Base-by-base conservation (phyloP, 2,113 vertebrate genomes). In the Ammodramus savannarum region DNA sequence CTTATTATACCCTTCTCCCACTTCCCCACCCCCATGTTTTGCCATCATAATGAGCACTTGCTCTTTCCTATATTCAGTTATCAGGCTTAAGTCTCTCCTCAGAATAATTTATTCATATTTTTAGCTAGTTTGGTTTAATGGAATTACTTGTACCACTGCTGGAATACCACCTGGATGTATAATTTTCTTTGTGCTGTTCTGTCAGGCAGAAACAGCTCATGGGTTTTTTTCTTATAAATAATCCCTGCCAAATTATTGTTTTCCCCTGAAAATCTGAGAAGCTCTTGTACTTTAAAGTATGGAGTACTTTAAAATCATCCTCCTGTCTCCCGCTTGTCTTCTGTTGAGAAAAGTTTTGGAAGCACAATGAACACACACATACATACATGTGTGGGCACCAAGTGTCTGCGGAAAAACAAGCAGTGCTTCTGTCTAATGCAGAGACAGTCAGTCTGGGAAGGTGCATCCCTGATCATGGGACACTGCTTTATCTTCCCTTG, bases 161-260 rank as follows among this genome's bases (percentile, higher is more conserved):
- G 39, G 38, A 80, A 67, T 48, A 32, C 29, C 17, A 32, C 13
- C 2, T 59, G 29, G 57, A 27, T 32, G 17, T 27, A 46, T 2
- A 12, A 46, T 54, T 84, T 84, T 76, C 27, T 58, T 89, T 76
- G 26, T 48, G 39, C 10, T 43, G 4, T 10, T 34, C 19, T 85
- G 12, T 38, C 39, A 67, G 18, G 8, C 15, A 71, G 52, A 91
- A 91, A 77, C 0, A 1, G 26, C 49, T 7, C 9, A 34, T 36
- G 11, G 8, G 2, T 0, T 0, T 23, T 48, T 27, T 54, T 36
- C 21, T 54, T 61, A 14, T 14, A 67, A n/a, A 54, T 38, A 38
- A 71, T 74, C 14, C 5, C 66, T 73, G 7, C 13, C 41, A 84
- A 69, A 77, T 62, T 36, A 41, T 23, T 85, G 13, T 59, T 73